Percentiles rank a stretch among this genome's conserved stretches.
phyloP scores from a whole-genome alignment of 2,113 vertebrate genomes.

The Ivindomyrus marchei region DNA sequence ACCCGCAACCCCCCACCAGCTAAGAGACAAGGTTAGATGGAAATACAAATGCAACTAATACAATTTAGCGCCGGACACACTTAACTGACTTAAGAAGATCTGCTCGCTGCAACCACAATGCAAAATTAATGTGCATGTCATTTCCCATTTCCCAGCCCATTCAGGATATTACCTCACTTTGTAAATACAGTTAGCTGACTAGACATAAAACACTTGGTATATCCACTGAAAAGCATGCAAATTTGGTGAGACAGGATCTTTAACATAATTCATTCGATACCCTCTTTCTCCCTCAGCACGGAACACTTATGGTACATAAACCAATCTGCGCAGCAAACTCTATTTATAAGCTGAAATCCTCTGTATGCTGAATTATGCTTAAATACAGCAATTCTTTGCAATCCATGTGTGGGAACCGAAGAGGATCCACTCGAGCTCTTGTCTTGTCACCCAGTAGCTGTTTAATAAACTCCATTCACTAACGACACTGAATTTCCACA shows the following conservation, averaged over 20 bases:
- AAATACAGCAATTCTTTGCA: background rate
- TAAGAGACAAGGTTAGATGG: background rate
- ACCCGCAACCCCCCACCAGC: background rate
- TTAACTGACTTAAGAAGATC: slow-evolving; percentile 35
- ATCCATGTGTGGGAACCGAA: background rate
- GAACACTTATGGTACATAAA: background rate
- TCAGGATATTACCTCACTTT: slow-evolving; percentile 38
- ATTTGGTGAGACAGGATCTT: slow-evolving; percentile 38
- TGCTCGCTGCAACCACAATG: slow-evolving; percentile 34
- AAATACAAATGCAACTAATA: slow-evolving; percentile 8
- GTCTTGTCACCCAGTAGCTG: background rate
- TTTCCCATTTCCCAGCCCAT: slow-evolving; percentile 32
- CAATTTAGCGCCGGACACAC: slow-evolving; percentile 23
- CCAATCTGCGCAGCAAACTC: background rate
- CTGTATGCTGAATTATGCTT: background rate
- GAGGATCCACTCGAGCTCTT: background rate
- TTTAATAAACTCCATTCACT: background rate
- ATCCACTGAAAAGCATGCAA: slow-evolving; percentile 45
- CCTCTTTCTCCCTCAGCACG: background rate
- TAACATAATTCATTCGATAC: slow-evolving; percentile 11
- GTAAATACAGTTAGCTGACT: slow-evolving; percentile 38
- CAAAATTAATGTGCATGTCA: slow-evolving; percentile 27
- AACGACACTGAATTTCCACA: background rate
- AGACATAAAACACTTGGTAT: slow-evolving; percentile 43
- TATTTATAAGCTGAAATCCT: background rate